These are phyloP conservation scores for Shinisaurus crocodilurus DNA, from an alignment of 2,113 vertebrate species.

Conservation along the genomic window DNA sequence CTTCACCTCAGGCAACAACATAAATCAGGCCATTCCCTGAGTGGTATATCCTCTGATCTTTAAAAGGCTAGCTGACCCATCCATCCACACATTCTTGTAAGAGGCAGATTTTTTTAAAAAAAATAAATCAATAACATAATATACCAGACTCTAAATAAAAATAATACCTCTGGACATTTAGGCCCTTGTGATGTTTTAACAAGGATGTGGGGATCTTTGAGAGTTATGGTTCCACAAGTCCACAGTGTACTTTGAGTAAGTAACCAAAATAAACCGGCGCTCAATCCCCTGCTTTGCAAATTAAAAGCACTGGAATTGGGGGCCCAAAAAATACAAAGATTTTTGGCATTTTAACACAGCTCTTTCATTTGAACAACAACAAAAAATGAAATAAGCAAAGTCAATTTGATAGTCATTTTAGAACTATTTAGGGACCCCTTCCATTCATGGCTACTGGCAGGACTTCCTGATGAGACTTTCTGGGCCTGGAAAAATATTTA, in stretches of 20 bases:
- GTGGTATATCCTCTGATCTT: conserved; percentile 62
- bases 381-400: conserved; percentile 25
- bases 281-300: conserved; percentile 51
- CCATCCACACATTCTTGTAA: conserved; percentile 35
- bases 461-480: not conserved
- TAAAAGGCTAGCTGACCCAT: conserved; percentile 41
- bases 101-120: conserved; percentile 47
- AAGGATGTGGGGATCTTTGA: not conserved
- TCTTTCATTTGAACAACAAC: conserved; percentile 1
- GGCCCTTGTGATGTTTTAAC: conserved; percentile 36
- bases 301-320: not conserved
- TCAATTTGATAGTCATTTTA: not conserved
- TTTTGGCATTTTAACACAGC: not conserved
- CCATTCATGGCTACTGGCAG: not conserved
- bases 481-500: not conserved
- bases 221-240: conserved; percentile 11
- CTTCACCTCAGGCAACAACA: not conserved
- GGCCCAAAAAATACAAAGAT: not conserved
- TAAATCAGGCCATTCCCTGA: not conserved
- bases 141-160: conserved; percentile 64
- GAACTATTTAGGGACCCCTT: not conserved
- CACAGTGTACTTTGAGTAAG: not conserved
- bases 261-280: conserved; percentile 11
- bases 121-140: conserved; percentile 23
- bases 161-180: conserved; percentile 37